Conservation (phyloP, 2,113 vertebrate species). For the Callospermophilus lateralis region DNA sequence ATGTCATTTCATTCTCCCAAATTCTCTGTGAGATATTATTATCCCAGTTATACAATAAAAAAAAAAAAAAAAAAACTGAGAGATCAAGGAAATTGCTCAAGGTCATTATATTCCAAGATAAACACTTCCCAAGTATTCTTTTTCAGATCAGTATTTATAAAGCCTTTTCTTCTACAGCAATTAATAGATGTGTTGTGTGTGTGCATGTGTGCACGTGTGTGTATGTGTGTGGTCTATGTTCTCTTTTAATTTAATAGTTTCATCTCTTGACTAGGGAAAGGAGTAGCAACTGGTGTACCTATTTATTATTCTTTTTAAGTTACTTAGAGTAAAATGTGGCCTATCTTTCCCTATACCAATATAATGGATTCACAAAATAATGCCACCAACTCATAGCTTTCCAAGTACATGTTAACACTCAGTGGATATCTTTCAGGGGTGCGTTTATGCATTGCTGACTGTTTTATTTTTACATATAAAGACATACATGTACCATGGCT, state of each 20-base stretch:
- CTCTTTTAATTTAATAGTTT: background rate
- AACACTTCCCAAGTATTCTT: background rate
- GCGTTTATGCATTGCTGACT: background rate
- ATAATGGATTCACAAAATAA: background rate
- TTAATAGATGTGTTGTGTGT: background rate
- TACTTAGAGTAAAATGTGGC: background rate
- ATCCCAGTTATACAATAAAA: background rate
- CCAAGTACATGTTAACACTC: background rate
- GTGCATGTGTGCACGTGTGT: background rate
- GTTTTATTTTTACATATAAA: constrained; percentile 29
- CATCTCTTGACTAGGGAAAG: background rate
- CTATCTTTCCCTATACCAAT: background rate
- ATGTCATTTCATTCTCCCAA: background rate
- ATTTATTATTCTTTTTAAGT: background rate
- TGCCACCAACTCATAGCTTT: background rate
- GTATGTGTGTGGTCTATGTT: background rate
- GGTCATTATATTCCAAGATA: background rate
- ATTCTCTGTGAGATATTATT: background rate
- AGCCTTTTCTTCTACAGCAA: background rate
- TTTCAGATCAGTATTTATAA: background rate
- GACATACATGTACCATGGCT: background rate
- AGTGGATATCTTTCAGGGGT: background rate
- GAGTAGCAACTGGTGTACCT: background rate
- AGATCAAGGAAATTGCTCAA: background rate
- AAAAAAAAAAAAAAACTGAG: background rate